Evolutionary conservation across 2,888 invertebrate species (phyloP), one percentile per base, ranked within the genome.

Genomic region (Sympetrum striolatum): DNA sequence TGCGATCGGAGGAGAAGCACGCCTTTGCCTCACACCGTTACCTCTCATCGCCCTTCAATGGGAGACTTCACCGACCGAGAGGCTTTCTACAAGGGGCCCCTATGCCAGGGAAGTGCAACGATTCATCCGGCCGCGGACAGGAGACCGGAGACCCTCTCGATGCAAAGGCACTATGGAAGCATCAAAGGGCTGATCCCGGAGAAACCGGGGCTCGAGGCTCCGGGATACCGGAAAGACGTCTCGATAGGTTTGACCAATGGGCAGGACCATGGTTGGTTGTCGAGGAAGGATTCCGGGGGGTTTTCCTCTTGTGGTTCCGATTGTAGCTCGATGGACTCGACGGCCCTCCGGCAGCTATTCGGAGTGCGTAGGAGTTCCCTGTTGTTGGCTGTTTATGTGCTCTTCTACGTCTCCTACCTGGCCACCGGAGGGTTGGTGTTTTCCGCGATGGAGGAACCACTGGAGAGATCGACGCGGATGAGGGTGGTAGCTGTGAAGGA

Each of bases 341-440:
- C 73, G 25, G 25, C 53, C n/a, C 73, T 90, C 15, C 44, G 25
- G 12, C 80, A 86, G 48, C 31, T 91, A 18, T 60, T 82, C 2
- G 86, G 91, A 25, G 90, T 91, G 60, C 73, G 90, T 39, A 80
- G 91, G 90, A 91, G 91, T n/a, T 60, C 86, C 10, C 6, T 58
- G 22, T 60, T 86, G 81, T 94, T 95, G 92, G 93, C 93, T 90
- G 92, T 93, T 92, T 92, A 94, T 91, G 92, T 93, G 80, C 94
- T 92, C 91, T 95, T 95, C 92, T 95, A 95, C 92, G 91, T 95
- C 39, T 92, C 96, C 64, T 96, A 96, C 93, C 93, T 97, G 91
- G 94, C 96, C 60, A 93, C 96, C 93, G 98, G 98, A 31, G 97
- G 98, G 0, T 95, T 96, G 31, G 96, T 98, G 91, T 98, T 98